A percentile compares a stretch with the other conserved stretches of the same genome.
Conservation (phyloP, 2,797 vertebrate species). For the Melanogrammus aeglefinus region DNA sequence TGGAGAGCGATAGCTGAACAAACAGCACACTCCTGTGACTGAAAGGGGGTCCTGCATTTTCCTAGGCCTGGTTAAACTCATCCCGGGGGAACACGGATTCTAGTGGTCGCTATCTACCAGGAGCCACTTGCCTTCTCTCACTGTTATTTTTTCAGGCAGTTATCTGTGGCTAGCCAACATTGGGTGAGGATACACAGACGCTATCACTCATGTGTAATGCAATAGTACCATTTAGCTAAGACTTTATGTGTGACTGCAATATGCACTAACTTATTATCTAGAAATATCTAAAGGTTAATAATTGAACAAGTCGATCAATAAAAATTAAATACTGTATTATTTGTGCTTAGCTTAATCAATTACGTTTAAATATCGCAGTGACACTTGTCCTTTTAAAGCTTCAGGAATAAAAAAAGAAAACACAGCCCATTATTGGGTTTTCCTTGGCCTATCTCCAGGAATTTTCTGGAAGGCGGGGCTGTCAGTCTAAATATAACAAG, state of each 20-base stretch:
- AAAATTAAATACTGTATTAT: background rate
- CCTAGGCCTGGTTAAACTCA: background rate
- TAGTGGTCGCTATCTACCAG: background rate
- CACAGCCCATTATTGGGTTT: background rate
- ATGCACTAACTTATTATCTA: background rate
- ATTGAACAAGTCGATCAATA: background rate
- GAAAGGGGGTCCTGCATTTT: background rate
- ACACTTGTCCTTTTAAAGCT: background rate
- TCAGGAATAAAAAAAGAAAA: background rate
- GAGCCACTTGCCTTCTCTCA: background rate
- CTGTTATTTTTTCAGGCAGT: background rate
- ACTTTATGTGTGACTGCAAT: background rate
- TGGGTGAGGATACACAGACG: no score
- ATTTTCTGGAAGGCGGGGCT: background rate
- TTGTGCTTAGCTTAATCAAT: background rate
- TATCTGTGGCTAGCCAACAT: background rate
- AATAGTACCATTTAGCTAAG: no score
- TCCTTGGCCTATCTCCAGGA: background rate
- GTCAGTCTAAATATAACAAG: background rate
- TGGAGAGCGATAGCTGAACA: background rate
- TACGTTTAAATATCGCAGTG: background rate
- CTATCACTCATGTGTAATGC: no score
- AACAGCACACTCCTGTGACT: slow-evolving; percentile 3
- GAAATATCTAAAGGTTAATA: background rate
- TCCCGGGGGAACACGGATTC: background rate